Conservation (phyloP, 2,888 invertebrate genomes). For the Acanthosepion pharaonis region DNA sequence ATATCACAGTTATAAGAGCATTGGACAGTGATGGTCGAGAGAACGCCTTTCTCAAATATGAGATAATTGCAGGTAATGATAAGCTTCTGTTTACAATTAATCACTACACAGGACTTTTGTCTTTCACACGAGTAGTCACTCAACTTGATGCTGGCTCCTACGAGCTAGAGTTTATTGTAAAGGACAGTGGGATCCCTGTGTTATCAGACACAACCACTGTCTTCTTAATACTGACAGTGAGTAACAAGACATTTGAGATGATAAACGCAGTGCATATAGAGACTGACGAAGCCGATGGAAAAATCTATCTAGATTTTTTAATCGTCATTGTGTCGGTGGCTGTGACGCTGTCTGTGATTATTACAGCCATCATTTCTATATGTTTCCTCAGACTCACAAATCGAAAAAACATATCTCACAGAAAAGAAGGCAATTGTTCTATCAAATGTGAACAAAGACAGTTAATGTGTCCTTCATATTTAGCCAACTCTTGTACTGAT, state of each 20-base stretch:
- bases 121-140: not conserved
- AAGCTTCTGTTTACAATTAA: not conserved
- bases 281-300: not conserved
- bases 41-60: not conserved
- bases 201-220: not conserved
- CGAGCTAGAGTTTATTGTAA: not conserved
- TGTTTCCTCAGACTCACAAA: not conserved
- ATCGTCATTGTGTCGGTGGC: not conserved
- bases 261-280: not conserved
- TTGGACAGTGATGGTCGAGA: not conserved
- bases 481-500: not conserved
- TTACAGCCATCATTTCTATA: not conserved
- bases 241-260: not conserved
- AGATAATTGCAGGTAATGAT: slow-evolving; percentile 21
- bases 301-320: not conserved
- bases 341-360: not conserved
- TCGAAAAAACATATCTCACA: not conserved
- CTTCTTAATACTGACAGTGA: not conserved
- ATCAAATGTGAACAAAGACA: slow-evolving; percentile 2
- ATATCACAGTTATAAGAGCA: not conserved
- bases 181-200: not conserved
- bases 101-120: slow-evolving; percentile 12
- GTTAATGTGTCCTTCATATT: not conserved
- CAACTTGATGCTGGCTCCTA: not conserved
- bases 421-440: not conserved